Conservation (phyloP, 2,888 invertebrate genomes). For the Lampropteryx suffumata region DNA sequence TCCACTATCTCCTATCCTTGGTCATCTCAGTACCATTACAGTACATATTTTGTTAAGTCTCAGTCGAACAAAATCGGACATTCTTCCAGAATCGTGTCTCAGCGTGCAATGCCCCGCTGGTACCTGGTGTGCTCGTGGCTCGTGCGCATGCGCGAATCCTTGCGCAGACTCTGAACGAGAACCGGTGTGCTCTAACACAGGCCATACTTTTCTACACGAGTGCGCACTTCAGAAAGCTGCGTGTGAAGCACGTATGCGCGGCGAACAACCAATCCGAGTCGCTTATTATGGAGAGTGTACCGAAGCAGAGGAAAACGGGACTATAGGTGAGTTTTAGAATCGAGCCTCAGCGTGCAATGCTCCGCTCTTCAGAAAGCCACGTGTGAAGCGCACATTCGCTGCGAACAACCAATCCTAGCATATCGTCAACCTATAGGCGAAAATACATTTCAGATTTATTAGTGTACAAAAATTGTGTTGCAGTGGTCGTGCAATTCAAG, state of each 20-base stretch:
- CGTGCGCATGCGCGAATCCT: constrained; percentile 91
- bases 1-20: no score
- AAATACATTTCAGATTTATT: no score
- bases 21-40: no score
- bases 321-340: constrained; percentile 42
- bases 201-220: constrained; percentile 90
- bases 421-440: no score
- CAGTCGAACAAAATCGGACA: no score
- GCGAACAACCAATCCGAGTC: constrained; percentile 77
- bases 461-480: no score
- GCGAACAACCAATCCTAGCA: no score
- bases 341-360: no score
- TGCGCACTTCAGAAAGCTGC: constrained; percentile 91
- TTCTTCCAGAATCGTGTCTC: constrained; percentile 87
- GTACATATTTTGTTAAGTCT: no score
- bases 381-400: no score
- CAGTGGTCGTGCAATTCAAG: no score
- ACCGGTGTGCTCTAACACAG: constrained; percentile 90
- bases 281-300: constrained; percentile 90
- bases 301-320: constrained; percentile 84
- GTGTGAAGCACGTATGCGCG: constrained; percentile 86
- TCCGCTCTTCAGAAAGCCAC: no score
- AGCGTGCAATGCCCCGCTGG: constrained; percentile 90
- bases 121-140: constrained; percentile 91
- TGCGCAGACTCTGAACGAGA: constrained; percentile 87